Evolutionary conservation across 1,140 invertebrate species (phyloP).

Genomic region (Linepithema humile): DNA sequence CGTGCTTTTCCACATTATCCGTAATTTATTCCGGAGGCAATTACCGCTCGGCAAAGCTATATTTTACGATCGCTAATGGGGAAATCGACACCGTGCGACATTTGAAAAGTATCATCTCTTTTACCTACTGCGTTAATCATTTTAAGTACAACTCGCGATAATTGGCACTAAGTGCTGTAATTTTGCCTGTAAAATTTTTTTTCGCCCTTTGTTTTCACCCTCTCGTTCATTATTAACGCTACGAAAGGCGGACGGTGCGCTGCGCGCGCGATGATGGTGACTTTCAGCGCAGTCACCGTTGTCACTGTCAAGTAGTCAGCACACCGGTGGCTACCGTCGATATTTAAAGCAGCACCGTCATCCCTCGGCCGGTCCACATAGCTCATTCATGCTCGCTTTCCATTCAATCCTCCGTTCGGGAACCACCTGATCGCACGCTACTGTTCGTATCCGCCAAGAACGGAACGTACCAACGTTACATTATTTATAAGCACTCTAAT

Average conservation of each 20-base stretch:
- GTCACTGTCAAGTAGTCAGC: conserved; percentile 54
- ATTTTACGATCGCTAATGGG: conserved; percentile 68
- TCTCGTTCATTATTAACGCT: conserved; percentile 34
- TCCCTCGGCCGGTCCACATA: conserved; percentile 64
- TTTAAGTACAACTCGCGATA: conserved; percentile 62
- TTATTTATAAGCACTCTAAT: conserved; percentile 24
- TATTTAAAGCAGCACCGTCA: conserved; percentile 75
- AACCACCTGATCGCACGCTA: conserved; percentile 40
- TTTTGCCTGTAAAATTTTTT: conserved; percentile 45
- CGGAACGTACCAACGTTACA: neutral
- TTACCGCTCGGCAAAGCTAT: conserved; percentile 53
- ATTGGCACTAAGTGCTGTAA: conserved; percentile 63
- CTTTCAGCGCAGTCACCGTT: conserved; percentile 68
- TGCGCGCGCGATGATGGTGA: conserved; percentile 31
- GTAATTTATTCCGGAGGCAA: conserved; percentile 67
- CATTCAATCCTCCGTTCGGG: conserved; percentile 42
- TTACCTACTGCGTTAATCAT: conserved; percentile 67
- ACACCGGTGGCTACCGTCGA: conserved; percentile 52
- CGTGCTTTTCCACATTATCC: conserved; percentile 55
- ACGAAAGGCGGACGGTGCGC: conserved; percentile 35
- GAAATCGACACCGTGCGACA: conserved; percentile 68
- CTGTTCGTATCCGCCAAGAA: neutral
- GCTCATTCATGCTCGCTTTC: conserved; percentile 68
- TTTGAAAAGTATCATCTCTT: conserved; percentile 65
- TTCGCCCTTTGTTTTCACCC: conserved; percentile 6